These are phyloP conservation scores for Forbesichthys agassizii DNA, from an alignment of 2,113 vertebrate genomes.

Conservation along the genomic window DNA sequence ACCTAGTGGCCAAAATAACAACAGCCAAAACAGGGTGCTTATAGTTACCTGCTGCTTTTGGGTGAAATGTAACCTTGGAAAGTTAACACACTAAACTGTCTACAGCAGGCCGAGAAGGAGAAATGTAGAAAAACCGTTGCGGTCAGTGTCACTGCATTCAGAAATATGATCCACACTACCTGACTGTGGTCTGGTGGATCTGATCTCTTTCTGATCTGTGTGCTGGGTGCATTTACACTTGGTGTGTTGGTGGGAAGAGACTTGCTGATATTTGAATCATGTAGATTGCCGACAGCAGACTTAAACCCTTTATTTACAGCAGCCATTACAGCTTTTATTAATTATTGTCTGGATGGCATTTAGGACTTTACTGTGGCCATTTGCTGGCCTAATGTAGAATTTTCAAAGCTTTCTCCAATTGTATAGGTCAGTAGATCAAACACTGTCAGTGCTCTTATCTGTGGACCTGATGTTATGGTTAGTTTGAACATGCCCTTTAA, in stretches of 20 bases:
- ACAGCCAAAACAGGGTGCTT: too few relatives aligned
- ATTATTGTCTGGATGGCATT: neutral
- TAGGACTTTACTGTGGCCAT: neutral
- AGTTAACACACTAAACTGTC: too few relatives aligned
- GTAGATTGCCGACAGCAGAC: slow-evolving; percentile 1
- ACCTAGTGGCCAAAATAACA: too few relatives aligned
- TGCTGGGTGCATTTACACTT: too few relatives aligned
- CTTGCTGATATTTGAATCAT: neutral
- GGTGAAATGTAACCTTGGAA: too few relatives aligned
- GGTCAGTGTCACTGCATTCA: too few relatives aligned
- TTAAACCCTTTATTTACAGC: neutral
- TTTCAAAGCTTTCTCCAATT: neutral
- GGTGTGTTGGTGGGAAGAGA: neutral
- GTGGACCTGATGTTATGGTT: neutral
- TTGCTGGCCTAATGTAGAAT: neutral
- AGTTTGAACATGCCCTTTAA: neutral
- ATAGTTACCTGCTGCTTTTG: too few relatives aligned
- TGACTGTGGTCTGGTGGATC: too few relatives aligned
- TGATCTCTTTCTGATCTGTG: too few relatives aligned
- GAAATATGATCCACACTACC: too few relatives aligned
- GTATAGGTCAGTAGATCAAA: neutral
- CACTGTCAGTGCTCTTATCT: neutral
- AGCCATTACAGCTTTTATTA: neutral
- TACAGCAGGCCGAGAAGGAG: too few relatives aligned
- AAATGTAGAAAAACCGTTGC: too few relatives aligned